Evolutionary conservation across 2,888 invertebrate genomes (phyloP), one percentile per base, ranked within the genome.

Genomic region (Ochropacha duplaris): DNA sequence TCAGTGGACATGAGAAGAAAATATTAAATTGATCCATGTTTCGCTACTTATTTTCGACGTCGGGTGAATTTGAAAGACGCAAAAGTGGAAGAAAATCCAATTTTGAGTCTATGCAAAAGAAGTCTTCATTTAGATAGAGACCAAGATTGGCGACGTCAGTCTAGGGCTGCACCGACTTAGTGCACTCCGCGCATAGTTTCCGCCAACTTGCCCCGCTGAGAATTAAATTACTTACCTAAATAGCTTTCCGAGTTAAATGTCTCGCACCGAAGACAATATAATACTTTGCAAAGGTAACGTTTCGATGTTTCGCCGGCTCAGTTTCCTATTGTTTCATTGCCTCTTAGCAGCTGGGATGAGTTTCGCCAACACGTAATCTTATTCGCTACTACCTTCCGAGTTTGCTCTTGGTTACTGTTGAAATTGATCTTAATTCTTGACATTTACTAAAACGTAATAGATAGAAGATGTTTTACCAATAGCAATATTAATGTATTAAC

Each of bases 141-240:
- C 72, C 69, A 64, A 83, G 85, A 84, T 87, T 80, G 83, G 80
- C 74, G 66, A 66, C 65, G 68, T 65, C 69, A 78, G 79, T 83
- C 81, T 75, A 69, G 69, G 52, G 74, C 71, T 79, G 83, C 78
- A 76, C 67, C 77, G 76, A 76, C 81, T 83, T 76, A 75, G 79
- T 71, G 71, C 79, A 75, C 68, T 76, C 70, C 66, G 66, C 65
- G 79, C 82, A 84, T 87, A 88, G 84, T 86, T 86, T 71, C 66
- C 69, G 66, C 65, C 69, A 83, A 86, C 83, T 86, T 76, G 76
- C 78, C 72, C 78, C 67, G 68, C 62, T 62, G 71, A 67, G 79
- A 84, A 88, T 87, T 86, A 83, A 86, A 87, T 86, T 83, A 84
- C 83, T 85, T 82, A 81, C 79, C 76, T 78, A 82, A 85, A 89